Evolutionary conservation across 2,113 vertebrate genomes (phyloP), one percentile per base, ranked within the genome.

Genomic region (Nymphicus hollandicus): DNA sequence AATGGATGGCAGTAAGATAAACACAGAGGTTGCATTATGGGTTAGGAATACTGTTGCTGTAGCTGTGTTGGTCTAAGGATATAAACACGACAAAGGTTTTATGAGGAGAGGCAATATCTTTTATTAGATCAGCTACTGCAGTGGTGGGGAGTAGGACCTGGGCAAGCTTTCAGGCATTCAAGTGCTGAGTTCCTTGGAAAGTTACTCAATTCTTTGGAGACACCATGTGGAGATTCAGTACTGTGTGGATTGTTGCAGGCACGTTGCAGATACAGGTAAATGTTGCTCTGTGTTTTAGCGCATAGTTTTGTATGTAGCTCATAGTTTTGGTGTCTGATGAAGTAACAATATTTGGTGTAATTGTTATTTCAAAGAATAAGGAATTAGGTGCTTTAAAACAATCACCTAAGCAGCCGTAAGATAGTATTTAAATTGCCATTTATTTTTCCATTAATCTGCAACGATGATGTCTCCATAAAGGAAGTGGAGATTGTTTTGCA

Each of bases 141-240:
- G 65, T 68, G 60, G 13, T 89, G 64, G 53, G 72, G 58, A 95
- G 1, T 31, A 72, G 86, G 77, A 49, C 72, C 47, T 0, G 1
- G 50, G 15, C 64, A 64, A 60, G 52, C 52, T 82, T 94, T 85
- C 79, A 79, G 58, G 13, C 19, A 11, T 78, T 46, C 16, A 25
- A 70, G n/a, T 20, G 19, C 64, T 24, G 41, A 58, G 50, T 81
- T 93, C 47, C 23, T 72, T 63, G 71, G 81, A 84, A 94, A 88
- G 72, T 86, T 93, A 71, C 12, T 92, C 19, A 64, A 55, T 94
- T 96, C 74, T 91, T 89, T 80, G 81, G 93, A 95, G 89, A 94
- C 81, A 88, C 79, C 87, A 66, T 35, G 74, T 77, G 87, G 94
- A 95, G 85, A 35, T 80, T 82, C 58, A 88, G 22, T 85, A 77